These are phyloP conservation scores for Hucho hucho DNA, from an alignment of 2,113 vertebrate species.

Conservation along the genomic window DNA sequence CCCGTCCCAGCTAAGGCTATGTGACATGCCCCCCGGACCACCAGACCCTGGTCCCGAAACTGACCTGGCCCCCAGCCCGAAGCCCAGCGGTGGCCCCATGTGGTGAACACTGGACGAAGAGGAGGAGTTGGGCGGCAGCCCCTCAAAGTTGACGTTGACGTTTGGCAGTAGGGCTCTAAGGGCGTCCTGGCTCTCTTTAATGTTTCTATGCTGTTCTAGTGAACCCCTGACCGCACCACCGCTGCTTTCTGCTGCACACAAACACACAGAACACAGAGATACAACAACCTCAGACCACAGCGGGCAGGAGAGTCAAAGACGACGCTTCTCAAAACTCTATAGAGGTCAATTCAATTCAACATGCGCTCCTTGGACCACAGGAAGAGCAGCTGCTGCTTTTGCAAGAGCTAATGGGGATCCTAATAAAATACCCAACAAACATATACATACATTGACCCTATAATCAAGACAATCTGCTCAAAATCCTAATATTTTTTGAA, in stretches of 20 bases:
- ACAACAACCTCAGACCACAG: conserved; percentile 17
- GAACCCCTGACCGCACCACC: conserved; percentile 79
- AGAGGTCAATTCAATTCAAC: neutral
- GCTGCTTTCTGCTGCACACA: conserved; percentile 87
- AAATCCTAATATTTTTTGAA: neutral
- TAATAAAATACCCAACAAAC: too few relatives aligned
- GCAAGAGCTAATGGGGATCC: too few relatives aligned
- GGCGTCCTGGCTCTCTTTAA: conserved; percentile 96
- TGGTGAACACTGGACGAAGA: conserved; percentile 81
- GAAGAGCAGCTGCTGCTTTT: too few relatives aligned
- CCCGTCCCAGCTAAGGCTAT: conserved; percentile 89
- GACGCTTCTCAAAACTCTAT: neutral
- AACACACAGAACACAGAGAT: conserved; percentile 72
- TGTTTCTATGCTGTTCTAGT: conserved; percentile 89
- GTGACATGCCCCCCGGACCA: conserved; percentile 69
- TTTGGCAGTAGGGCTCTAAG: conserved; percentile 94
- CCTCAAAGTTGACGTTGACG: conserved; percentile 97
- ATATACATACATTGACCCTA: neutral
- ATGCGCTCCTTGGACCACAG: too few relatives aligned
- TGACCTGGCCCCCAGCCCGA: conserved; percentile 35
- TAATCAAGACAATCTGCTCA: neutral
- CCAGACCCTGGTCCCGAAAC: too few relatives aligned
- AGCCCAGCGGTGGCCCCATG: conserved; percentile 84
- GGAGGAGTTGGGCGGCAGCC: conserved; percentile 89
- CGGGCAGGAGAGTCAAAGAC: neutral